Evolutionary conservation across 2,113 vertebrate species (phyloP).

Genomic region (Rostratula benghalensis): DNA sequence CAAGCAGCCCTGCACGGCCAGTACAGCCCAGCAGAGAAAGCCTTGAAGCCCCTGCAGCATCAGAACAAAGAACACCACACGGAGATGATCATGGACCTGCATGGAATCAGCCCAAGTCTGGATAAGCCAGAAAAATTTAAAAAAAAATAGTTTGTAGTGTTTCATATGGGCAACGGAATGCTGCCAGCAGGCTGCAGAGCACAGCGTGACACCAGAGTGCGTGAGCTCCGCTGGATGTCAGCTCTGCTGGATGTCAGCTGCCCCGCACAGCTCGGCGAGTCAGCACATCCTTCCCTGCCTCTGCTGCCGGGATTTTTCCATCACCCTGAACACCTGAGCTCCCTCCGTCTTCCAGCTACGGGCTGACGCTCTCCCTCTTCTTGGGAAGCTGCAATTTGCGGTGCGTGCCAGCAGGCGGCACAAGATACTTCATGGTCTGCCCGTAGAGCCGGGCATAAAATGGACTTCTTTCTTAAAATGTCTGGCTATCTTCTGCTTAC

Average conservation of each 20-base stretch:
- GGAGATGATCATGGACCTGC: background rate
- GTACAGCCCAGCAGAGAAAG: background rate
- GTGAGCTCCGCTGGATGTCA: background rate
- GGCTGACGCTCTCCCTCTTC: accelerated
- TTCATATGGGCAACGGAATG: background rate
- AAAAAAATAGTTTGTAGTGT: background rate
- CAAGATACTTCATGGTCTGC: background rate
- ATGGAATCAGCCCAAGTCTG: background rate
- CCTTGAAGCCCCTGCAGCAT: background rate
- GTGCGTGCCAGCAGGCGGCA: constrained; percentile 4
- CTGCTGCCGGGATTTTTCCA: background rate
- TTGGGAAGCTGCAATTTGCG: background rate
- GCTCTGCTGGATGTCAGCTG: background rate
- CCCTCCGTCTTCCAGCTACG: background rate
- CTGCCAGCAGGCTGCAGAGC: accelerated
- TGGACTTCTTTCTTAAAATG: background rate
- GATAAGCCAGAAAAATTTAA: background rate
- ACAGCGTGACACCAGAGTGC: background rate
- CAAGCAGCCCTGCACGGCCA: background rate
- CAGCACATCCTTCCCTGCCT: background rate
- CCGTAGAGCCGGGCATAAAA: background rate
- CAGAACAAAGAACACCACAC: background rate
- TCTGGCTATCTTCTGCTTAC: background rate
- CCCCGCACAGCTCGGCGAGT: background rate
- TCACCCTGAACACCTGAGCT: background rate